Evolutionary conservation across 2,888 invertebrate genomes (phyloP).

Genomic region (Euproctis similis): DNA sequence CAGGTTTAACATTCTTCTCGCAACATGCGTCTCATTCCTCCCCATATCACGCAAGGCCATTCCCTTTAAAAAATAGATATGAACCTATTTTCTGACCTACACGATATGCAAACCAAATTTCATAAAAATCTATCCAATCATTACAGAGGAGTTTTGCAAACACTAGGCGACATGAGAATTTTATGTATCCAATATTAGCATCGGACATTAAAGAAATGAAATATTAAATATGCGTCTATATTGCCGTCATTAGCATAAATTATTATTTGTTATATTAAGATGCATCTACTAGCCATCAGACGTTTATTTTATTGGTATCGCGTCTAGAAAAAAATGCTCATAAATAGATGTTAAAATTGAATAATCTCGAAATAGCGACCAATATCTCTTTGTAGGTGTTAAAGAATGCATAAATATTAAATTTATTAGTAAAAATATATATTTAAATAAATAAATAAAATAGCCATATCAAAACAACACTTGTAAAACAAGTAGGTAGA

Average conservation of each 20-base stretch:
- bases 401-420: conserved; percentile 11
- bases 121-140: no score
- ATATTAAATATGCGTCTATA: conserved; percentile 8
- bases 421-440: conserved; percentile 4
- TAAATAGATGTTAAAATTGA: conserved; percentile 6
- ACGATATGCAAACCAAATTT: no score
- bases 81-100: no score
- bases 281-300: conserved; percentile 6
- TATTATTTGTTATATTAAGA: conserved; percentile 10
- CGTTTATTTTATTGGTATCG: conserved; percentile 10
- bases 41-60: no score
- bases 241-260: conserved; percentile 24
- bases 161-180: no score
- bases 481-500: conserved; percentile 5
- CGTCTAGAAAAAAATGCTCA: conserved; percentile 7
- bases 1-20: no score
- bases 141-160: conserved; percentile 7
- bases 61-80: no score
- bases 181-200: no score
- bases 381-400: conserved; percentile 7
- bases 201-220: conserved; percentile 5
- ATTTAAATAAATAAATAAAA: conserved; percentile 5
- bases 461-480: conserved; percentile 3
- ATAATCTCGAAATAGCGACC: conserved; percentile 3
- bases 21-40: no score